Percentiles rank a stretch among this genome's conserved stretches.
Evolutionary conservation across 2,888 invertebrate genomes (phyloP).

Genomic region (Diarsia rubi): DNA sequence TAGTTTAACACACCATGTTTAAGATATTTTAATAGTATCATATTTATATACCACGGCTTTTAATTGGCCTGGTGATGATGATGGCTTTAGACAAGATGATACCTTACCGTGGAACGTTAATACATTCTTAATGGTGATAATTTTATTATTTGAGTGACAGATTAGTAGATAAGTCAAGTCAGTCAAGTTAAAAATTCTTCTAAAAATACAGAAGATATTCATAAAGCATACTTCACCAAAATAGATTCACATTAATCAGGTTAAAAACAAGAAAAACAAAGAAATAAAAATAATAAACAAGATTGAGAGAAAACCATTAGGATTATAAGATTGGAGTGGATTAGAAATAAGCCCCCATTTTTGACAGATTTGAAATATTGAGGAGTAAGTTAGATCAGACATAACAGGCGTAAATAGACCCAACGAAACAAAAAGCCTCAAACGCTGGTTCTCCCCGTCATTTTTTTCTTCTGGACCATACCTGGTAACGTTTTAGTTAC

Average conservation of each 20-base stretch:
- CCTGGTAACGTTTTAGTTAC: no score
- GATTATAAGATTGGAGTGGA: constrained; percentile 53
- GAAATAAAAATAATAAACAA: constrained; percentile 39
- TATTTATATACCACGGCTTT: constrained; percentile 23
- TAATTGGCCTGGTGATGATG: constrained; percentile 32
- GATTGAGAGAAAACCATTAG: constrained; percentile 45
- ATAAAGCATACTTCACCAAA: not conserved
- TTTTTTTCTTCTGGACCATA: no score
- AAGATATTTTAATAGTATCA: constrained; percentile 37
- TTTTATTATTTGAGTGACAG: constrained; percentile 21
- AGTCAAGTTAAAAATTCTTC: not conserved
- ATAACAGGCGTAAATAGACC: not conserved
- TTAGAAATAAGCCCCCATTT: constrained; percentile 40
- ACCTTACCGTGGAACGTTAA: constrained; percentile 1
- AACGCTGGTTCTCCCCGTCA: no score
- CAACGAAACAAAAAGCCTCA: no score
- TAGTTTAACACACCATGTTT: constrained; percentile 31
- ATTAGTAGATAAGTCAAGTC: not conserved
- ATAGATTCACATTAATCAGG: constrained; percentile 2
- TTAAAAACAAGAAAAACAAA: constrained; percentile 24
- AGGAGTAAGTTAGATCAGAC: constrained; percentile 27
- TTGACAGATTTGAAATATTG: constrained; percentile 46
- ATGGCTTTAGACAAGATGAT: constrained; percentile 28
- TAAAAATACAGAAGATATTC: not conserved
- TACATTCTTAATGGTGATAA: constrained; percentile 3